Evolutionary conservation across 1,140 invertebrate genomes (phyloP), one percentile per base, ranked within the genome.

Genomic region (Drosophila cardini): DNA sequence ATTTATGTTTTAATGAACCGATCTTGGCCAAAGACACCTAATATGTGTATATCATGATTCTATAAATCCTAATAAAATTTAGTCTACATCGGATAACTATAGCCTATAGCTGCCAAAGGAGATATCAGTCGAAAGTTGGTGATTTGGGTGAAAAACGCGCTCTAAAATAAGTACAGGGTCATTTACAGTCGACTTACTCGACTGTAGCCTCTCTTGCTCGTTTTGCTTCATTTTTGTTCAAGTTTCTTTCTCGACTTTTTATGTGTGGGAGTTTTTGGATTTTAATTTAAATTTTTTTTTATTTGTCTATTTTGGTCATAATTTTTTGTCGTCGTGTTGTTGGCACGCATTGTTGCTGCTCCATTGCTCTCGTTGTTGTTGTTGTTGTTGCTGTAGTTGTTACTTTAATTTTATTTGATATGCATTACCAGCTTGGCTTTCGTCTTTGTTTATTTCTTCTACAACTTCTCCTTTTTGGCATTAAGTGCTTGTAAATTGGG

Each of bases 401-500:
- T 64, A 73, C 68, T 79, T 79, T 72, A 86, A 82, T 76, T 86
- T 85, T 82, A 86, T 90, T 90, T 90, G 82, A 86, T 90, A 90
- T 90, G 87, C 86, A 90, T 87, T 90, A 90, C 86, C 82, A 71
- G 74, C 76, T 84, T 86, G 81, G 67, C 81, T 87, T 87, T 89
- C 84, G 84, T 89, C 76, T 89, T 89, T 87, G 84, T 89, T 87
- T 87, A 87, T 89, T 87, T 87, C 84, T 89, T 89, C 84, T 87
- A 87, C 84, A 79, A 80, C 84, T 89, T 89, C 84, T 80, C 75
- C 86, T 80, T 87, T 83, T 90, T 85, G 80, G 80, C 83, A 87
- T 87, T 90, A 90, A 90, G 87, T 90, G 82, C 77, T 86, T 90
- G 87, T 90, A 90, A 90, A 90, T 90, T 90, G 87, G 87, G 87